Evolutionary conservation across 2,113 vertebrate species (phyloP).

Genomic region (Aldabrachelys gigantea): DNA sequence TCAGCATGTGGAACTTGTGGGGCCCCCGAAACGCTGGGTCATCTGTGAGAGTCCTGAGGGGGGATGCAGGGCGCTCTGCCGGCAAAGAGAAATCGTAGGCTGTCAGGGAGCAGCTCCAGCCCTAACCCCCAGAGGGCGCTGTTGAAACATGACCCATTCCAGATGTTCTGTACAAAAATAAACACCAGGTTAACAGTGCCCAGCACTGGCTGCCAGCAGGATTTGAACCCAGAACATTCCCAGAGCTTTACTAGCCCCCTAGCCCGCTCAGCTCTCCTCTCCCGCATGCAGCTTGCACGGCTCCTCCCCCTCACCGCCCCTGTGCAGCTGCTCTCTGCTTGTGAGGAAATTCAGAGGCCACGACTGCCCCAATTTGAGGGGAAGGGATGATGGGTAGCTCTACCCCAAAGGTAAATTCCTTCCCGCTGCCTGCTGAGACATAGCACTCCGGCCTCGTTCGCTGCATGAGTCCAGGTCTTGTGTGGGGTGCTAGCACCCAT

Average conservation of each 20-base stretch:
- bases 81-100: no score
- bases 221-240: not conserved
- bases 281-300: no score
- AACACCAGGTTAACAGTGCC: not conserved
- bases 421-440: not conserved
- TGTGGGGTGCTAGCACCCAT: rapidly evolving
- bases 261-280: not conserved
- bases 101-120: no score
- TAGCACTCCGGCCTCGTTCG: no score
- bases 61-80: no score
- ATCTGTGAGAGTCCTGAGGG: no score
- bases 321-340: not conserved
- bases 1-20: not conserved
- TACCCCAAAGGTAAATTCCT: not conserved
- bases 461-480: not conserved
- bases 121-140: no score
- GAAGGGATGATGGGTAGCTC: no score
- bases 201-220: not conserved
- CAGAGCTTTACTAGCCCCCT: not conserved
- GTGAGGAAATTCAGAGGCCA: not conserved
- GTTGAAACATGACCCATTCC: not conserved
- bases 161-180: not conserved
- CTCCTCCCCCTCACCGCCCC: no score
- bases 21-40: not conserved
- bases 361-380: no score